Base-by-base conservation (phyloP, 2,113 vertebrate genomes). In the Cromileptes altivelis region DNA sequence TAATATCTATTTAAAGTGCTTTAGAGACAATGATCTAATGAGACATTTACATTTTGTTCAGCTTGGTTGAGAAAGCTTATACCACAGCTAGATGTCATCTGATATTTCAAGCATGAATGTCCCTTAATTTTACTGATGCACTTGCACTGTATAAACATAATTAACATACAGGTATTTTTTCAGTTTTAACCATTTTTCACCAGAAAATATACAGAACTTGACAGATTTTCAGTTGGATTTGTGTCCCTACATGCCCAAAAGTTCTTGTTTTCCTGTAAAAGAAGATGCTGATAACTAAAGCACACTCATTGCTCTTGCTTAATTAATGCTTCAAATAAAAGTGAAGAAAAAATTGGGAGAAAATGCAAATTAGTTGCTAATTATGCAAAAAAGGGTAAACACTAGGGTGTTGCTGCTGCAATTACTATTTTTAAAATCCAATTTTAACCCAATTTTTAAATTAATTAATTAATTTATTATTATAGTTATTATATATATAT, bases 1-100 rank as follows among this genome's bases (percentile, higher is more conserved):
- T 91, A 87, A 89, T 89, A 91, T 92, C 93, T 95, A 93, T 95
- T 94, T 94, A 93, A 93, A 94, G 93, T 88, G 85, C 89, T 87
- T 88, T 73, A 57, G 74, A 93, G 92, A 94, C 93, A 92, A 80
- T 93, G 87, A 94, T 90, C 91, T 85, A 93, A 93, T 92, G 88
- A 94, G 88, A 94, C 91, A 80, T 93, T 91, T 91, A 92, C 82
- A 91, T 93, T 93, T 88, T 89, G 50, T 81, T 90, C 80, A 78
- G 91, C 80, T 62, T 84, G 61, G 67, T 82, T 83, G 47, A 73
- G n/a, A 80, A 82, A 72, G 78, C 76, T 49, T 50, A 60, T 73
- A 79, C 58, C 56, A 55, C 82, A 77, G 65, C 65, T 40, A 86
- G 62, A 70, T 78, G 23, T 91, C 65, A 85, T 69, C 15, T 77